A percentile compares a stretch with the other conserved stretches of the same genome.
Evolutionary conservation across 1,140 invertebrate species (phyloP).

Genomic region (Sinella curviseta): DNA sequence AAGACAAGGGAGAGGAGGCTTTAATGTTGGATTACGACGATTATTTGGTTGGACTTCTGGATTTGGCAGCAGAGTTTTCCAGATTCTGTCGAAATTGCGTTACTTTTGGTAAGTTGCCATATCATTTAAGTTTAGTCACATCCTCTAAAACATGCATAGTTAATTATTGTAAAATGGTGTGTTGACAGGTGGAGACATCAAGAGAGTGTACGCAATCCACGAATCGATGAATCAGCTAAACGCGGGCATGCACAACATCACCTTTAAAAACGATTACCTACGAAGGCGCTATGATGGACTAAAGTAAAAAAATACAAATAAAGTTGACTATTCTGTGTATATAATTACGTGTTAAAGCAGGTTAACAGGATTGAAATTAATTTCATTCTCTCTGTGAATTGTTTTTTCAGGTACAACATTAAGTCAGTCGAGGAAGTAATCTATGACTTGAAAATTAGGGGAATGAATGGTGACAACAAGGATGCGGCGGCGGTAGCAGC

Average conservation of each 20-base stretch:
- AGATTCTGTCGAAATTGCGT: background rate
- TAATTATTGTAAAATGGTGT: background rate
- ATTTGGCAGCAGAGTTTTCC: background rate
- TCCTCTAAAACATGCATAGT: background rate
- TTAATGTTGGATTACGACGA: background rate
- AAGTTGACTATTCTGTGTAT: background rate
- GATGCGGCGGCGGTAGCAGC: background rate
- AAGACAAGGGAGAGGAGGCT: background rate
- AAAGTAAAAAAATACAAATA: background rate
- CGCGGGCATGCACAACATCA: background rate
- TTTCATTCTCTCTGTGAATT: background rate
- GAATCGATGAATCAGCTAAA: background rate
- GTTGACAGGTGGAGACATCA: background rate
- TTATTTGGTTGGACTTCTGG: background rate
- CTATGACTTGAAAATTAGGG: conserved; percentile 9
- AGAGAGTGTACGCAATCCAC: background rate
- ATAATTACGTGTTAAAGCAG: background rate
- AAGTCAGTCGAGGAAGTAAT: background rate
- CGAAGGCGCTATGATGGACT: background rate
- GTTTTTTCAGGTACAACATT: background rate
- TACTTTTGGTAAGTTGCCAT: background rate
- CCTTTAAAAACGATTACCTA: conserved; percentile 13
- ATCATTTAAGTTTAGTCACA: background rate
- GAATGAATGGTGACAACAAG: background rate
- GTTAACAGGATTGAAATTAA: background rate